These are phyloP conservation scores for Lepidotrigona ventralis DNA, from an alignment of 1,140 invertebrate species.

Conservation along the genomic window DNA sequence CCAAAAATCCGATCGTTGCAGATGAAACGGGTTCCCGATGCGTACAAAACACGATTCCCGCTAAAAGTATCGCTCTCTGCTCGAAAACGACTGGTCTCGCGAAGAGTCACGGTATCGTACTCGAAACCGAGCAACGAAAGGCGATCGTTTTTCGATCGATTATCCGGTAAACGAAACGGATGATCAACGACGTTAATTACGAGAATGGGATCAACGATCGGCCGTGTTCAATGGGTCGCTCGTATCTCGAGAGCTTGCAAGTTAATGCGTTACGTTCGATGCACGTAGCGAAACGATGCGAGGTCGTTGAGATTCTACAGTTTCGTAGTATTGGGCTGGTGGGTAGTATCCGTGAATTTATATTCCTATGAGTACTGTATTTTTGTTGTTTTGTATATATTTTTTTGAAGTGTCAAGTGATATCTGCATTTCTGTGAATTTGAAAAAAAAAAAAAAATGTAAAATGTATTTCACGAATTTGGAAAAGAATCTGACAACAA, in stretches of 20 bases:
- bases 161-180: conserved; percentile 1
- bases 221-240: background rate
- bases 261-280: background rate
- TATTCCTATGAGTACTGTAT: no score
- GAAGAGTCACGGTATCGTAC: background rate
- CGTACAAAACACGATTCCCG: background rate
- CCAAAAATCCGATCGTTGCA: background rate
- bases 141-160: background rate
- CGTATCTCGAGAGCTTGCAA: background rate
- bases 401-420: no score
- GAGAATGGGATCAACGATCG: background rate
- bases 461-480: no score
- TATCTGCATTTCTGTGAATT: no score
- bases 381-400: no score
- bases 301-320: background rate
- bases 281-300: background rate
- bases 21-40: background rate
- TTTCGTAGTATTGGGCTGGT: no score
- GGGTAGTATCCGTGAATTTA: no score
- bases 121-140: background rate
- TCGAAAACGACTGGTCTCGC: background rate
- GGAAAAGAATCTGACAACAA: no score
- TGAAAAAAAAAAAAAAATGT: no score
- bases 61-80: background rate
- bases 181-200: conserved; percentile 19